Conservation (phyloP, 2,797 vertebrate species). For the Polyboroides typus region DNA sequence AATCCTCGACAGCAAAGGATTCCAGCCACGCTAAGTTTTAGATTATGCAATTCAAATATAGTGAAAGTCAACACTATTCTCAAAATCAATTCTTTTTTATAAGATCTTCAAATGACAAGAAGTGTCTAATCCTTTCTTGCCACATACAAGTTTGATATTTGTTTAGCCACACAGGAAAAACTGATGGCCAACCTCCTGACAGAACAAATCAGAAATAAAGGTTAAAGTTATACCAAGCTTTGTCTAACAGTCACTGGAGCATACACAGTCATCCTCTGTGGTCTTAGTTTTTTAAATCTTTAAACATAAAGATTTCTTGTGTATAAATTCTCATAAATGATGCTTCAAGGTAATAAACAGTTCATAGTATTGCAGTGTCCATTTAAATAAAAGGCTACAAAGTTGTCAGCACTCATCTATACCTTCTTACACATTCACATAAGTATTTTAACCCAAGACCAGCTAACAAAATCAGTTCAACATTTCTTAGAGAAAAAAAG, state of each 20-base stretch:
- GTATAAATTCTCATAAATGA: background rate
- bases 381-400: background rate
- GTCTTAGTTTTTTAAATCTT: background rate
- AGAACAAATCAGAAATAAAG: background rate
- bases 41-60: background rate
- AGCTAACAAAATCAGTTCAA: background rate
- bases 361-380: background rate
- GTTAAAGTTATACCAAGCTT: background rate
- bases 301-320: background rate
- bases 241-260: background rate
- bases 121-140: background rate
- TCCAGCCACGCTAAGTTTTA: background rate
- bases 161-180: background rate
- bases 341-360: slow-evolving; percentile 10
- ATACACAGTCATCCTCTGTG: background rate
- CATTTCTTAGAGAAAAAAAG: background rate
- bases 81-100: background rate
- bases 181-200: background rate
- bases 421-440: background rate
- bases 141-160: background rate
- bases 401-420: background rate
- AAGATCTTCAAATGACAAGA: background rate
- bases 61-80: background rate
- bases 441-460: background rate
- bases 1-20: background rate